A percentile compares a stretch with the other conserved stretches of the same genome.
Evolutionary conservation across 2,113 vertebrate genomes (phyloP).

Genomic region (Chaenogobius annularis): DNA sequence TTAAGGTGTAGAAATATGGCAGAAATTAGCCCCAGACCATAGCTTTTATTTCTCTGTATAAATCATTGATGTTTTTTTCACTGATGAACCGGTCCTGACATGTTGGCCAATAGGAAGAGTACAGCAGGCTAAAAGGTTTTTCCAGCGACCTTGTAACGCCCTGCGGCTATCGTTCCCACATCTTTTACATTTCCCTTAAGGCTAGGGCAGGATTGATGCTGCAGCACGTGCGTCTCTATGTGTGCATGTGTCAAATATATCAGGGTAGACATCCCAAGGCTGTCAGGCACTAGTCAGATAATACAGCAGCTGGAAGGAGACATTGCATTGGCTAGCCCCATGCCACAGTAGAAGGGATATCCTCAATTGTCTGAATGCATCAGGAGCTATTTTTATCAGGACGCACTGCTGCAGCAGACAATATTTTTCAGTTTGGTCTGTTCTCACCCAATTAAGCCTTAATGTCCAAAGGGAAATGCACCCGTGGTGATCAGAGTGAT

Average conservation of each 20-base stretch:
- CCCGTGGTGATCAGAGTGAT: constrained; percentile 45
- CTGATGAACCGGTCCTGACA: constrained; percentile 14
- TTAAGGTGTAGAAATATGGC: neutral
- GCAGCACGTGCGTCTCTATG: constrained; percentile 13
- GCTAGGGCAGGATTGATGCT: constrained; percentile 14
- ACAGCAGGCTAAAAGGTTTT: constrained; percentile 30
- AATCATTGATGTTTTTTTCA: constrained; percentile 7
- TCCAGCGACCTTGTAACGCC: constrained; percentile 39
- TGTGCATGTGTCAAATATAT: constrained; percentile 22
- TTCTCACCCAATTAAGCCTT: constrained; percentile 37
- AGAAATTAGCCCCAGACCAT: neutral
- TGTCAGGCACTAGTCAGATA: constrained; percentile 53
- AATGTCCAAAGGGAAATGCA: constrained; percentile 39
- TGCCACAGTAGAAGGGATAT: neutral
- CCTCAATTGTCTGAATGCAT: neutral
- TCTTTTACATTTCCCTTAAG: constrained; percentile 29
- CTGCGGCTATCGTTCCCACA: constrained; percentile 25
- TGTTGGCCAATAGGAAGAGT: constrained; percentile 12
- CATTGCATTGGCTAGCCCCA: constrained; percentile 5
- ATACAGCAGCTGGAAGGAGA: constrained; percentile 25
- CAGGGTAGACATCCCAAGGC: constrained; percentile 34
- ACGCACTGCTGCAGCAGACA: neutral
- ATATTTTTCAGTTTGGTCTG: constrained; percentile 43
- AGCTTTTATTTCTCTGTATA: neutral
- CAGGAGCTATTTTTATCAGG: neutral